Conservation (phyloP, 2,888 invertebrate genomes). For the Peribatodes rhomboidaria region DNA sequence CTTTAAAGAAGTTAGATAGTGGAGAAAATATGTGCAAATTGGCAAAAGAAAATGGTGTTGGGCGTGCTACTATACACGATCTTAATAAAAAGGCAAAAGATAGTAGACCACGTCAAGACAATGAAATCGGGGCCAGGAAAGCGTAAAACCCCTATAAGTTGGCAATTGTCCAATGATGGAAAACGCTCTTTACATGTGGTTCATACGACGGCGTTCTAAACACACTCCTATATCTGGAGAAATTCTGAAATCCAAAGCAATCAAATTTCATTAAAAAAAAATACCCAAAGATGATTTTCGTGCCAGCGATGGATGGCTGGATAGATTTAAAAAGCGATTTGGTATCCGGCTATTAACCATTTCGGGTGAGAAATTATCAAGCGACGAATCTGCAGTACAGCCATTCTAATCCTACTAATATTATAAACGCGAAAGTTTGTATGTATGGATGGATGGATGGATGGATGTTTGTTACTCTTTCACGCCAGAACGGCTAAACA, state of each 20-base stretch:
- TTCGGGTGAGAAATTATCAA: slow-evolving; percentile 55
- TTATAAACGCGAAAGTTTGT: too few species aligned
- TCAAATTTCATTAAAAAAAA: slow-evolving; percentile 53
- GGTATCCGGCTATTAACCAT: slow-evolving; percentile 50
- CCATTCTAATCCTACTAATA: slow-evolving; percentile 26
- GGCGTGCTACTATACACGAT: slow-evolving; percentile 51
- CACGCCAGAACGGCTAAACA: too few species aligned
- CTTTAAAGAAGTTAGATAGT: slow-evolving; percentile 49
- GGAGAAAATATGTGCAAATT: slow-evolving; percentile 51
- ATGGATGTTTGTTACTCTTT: too few species aligned
- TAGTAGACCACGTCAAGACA: slow-evolving; percentile 48
- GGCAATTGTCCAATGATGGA: slow-evolving; percentile 53
- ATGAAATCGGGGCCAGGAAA: slow-evolving; percentile 49
- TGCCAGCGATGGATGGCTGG: slow-evolving; percentile 57
- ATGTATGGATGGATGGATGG: too few species aligned
- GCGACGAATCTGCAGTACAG: slow-evolving; percentile 48
- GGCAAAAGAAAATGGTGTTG: slow-evolving; percentile 48
- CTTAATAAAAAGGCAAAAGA: slow-evolving; percentile 48
- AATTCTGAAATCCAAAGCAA: slow-evolving; percentile 53
- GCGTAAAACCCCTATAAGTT: slow-evolving; percentile 53
- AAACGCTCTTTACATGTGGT: slow-evolving; percentile 53
- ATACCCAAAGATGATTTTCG: slow-evolving; percentile 55
- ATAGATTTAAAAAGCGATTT: slow-evolving; percentile 58
- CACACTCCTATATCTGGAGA: slow-evolving; percentile 53
- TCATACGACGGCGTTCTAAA: slow-evolving; percentile 49